phyloP scores from a whole-genome alignment of 2,888 invertebrate species.

The Blastobasis adustella region DNA sequence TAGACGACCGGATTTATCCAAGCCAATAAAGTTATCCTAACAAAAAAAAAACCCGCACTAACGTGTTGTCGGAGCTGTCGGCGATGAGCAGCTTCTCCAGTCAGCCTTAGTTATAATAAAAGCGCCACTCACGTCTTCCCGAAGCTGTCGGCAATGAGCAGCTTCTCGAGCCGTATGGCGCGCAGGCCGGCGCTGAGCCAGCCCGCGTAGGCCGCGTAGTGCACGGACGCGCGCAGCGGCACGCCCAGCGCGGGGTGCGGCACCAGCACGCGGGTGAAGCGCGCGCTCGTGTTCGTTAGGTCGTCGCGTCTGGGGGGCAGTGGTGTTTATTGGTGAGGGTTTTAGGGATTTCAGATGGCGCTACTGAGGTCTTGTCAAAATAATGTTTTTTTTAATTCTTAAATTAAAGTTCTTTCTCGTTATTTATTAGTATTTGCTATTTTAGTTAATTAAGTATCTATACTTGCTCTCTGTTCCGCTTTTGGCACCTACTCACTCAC shows the following conservation, averaged over 20 bases:
- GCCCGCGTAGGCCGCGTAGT: constrained; percentile 91
- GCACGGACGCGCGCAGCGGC: constrained; percentile 81
- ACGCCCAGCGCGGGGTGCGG: constrained; percentile 90
- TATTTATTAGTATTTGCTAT: no score
- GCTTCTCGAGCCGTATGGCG: constrained; percentile 87
- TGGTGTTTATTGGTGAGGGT: neutral
- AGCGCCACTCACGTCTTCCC: constrained; percentile 78
- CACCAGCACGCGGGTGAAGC: constrained; percentile 87
- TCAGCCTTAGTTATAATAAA: neutral
- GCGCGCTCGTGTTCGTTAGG: constrained; percentile 80
- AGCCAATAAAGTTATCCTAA: no score
- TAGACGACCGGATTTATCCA: no score
- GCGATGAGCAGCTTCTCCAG: no score
- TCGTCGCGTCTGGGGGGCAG: constrained; percentile 80
- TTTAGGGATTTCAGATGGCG: neutral
- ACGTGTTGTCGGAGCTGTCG: no score
- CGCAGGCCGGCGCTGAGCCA: constrained; percentile 91
- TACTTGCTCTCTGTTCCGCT: no score
- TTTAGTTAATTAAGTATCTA: no score
- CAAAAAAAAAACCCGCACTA: no score
- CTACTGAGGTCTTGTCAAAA: no score
- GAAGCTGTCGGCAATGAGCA: constrained; percentile 88
- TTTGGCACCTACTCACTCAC: no score
- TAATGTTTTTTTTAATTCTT: no score
- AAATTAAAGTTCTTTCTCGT: no score